Base-by-base conservation (phyloP, 2,797 vertebrate genomes). In the Pantherophis alleghaniensis region DNA sequence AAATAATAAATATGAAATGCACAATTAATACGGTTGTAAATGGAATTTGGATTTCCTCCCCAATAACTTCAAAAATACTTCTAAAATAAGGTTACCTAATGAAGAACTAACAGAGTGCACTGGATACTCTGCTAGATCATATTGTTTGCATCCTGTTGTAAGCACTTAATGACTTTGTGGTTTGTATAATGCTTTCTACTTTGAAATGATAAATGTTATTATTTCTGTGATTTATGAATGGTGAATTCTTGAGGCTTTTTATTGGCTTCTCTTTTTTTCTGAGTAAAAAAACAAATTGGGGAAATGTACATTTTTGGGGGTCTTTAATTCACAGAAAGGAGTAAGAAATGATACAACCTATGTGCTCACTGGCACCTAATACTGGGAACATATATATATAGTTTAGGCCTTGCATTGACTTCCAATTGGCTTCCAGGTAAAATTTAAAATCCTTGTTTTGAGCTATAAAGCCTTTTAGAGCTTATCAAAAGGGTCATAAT, bases 41-140 rank as follows among this genome's bases (percentile, higher is more conserved):
- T 83, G 90, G 5, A 90, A 59, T 79, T 16, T 94, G 92, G 91
- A 96, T 66, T 94, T 12, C 28, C n/a, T 88, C 93, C 90, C 94
- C 95, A 16, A 87, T 32, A 32, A 32, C 32, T 32, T 32, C 32
- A 32, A 32, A 32, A 32, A 32, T 32, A 42, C 69, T 79, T 22
- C 32, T 79, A 47, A 79, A 83, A 83, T 83, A 83, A 47, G 74
- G 37, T 74, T 74, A 37, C 16, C 14, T 37, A 18, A 37, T 32
- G 14, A 74, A 74, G n/a, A 74, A 74, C 16, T 37, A 74, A 74
- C 66, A 74, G n/a, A 32, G 20, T 83, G 37, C 4, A 24, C 10
- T 24, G 74, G 20, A 83, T 47, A 47, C 37, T 47, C 74, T 24
- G 20, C 74, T 37, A 83, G 20, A 47, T 83, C 37, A 24, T 20